These are phyloP conservation scores for Polydesmus complanatus DNA, from an alignment of 2,888 invertebrate genomes.

Conservation along the genomic window DNA sequence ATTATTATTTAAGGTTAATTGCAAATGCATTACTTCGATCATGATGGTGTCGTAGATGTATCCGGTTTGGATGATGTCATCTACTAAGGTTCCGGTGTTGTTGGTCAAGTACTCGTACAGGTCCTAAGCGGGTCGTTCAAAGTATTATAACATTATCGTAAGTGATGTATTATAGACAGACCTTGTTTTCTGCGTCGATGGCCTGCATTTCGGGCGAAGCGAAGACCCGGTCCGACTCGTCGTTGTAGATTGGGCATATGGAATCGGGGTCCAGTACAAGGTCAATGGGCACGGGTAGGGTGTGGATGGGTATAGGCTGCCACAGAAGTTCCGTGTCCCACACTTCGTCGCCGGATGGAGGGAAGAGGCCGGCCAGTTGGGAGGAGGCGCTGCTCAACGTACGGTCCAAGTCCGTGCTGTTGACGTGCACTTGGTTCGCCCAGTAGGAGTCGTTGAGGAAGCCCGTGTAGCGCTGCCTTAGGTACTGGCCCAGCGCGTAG, in stretches of 20 bases:
- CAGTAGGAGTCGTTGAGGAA: slow-evolving; percentile 6
- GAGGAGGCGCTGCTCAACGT: slow-evolving; percentile 46
- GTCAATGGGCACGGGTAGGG: slow-evolving; percentile 52
- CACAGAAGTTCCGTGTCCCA: slow-evolving; percentile 44
- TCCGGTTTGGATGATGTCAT: not conserved
- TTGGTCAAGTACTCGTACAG: slow-evolving; percentile 1
- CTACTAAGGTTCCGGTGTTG: not conserved
- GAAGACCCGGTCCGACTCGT: not conserved
- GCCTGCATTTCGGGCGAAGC: not conserved
- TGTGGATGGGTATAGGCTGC: slow-evolving; percentile 79
- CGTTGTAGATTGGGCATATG: not conserved
- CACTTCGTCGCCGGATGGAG: slow-evolving; percentile 27
- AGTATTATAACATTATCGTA: not conserved
- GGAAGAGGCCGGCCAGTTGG: slow-evolving; percentile 36
- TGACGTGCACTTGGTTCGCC: not conserved
- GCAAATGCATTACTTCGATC: slow-evolving; percentile 9
- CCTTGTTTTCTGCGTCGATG: slow-evolving; percentile 6
- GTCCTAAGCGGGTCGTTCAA: not conserved
- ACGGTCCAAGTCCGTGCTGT: slow-evolving; percentile 72
- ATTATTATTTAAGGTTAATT: no score
- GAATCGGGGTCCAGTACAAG: slow-evolving; percentile 24
- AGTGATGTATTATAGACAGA: not conserved
- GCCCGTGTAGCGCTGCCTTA: not conserved
- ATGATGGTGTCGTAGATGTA: not conserved
- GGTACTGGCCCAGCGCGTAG: slow-evolving; percentile 5